Base-by-base conservation (phyloP, 2,888 invertebrate species). In the Hylaea fasciaria region DNA sequence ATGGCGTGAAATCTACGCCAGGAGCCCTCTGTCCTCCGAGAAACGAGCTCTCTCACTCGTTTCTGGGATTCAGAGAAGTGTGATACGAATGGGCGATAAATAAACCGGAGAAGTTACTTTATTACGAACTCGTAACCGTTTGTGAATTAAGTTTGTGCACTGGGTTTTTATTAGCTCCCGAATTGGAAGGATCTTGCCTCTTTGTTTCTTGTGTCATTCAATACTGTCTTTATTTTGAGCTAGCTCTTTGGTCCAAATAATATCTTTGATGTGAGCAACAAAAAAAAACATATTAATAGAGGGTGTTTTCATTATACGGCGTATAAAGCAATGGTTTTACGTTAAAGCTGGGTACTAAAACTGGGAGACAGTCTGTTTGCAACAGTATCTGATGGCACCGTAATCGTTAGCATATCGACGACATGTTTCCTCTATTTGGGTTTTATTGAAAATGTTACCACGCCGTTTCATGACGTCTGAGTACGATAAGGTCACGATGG, bases 1-100 rank as follows among this genome's bases (percentile, higher is more conserved):
- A 65, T 69, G 57, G 50, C 48, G 63, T 28, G 55, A 57, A 57
- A 51, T 57, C 57, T 44, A 22, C 57, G 40, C 56, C 44, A 57
- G 57, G 43, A 28, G 16, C 2, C 9, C 51, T 39, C 41, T 11
- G 43, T 48, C 40, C 12, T 47, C 44, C 11, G 10, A 49, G 22
- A 22, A 52, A 16, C 10, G 37, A 29, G 43, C 29, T 45, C 17
- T 43, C 37, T 46, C 41, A 29, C 22, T 29, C 46, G 29, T 35
- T 40, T 35, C 40, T 50, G 45, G 28, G 41, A 50, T 58, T 61
- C 35, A 12, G 13, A 29, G 50, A 52, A 39, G 12, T 47, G 45
- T 46, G 57, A 48, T 16, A 14, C 13, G 22, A 58, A 47, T 41
- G 39, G 41, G 32, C 35, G 13, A 41, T 49, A 44, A 56, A 48